These are phyloP conservation scores for Mizuhopecten yessoensis DNA, from an alignment of 1,140 invertebrate genomes.

Conservation along the genomic window DNA sequence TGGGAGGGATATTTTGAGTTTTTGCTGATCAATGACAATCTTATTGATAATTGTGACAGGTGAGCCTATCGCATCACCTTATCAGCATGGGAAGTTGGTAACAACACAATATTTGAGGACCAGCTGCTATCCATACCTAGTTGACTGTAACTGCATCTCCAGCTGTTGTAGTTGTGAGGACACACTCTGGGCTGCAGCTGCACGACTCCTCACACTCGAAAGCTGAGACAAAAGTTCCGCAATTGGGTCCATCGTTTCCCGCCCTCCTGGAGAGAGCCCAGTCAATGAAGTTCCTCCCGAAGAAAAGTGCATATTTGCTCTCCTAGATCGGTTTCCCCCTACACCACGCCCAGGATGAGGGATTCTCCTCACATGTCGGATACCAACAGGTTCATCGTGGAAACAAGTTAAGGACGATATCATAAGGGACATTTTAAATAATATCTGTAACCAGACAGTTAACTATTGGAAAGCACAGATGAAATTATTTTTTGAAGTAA, in stretches of 20 bases:
- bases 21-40: too few relatives aligned
- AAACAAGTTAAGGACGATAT: constrained; percentile 85
- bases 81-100: too few relatives aligned
- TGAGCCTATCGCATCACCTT: too few relatives aligned
- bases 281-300: constrained; percentile 89
- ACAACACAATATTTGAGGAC: too few relatives aligned
- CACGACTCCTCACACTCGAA: constrained; percentile 81
- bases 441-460: not conserved
- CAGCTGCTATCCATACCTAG: too few relatives aligned
- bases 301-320: constrained; percentile 94
- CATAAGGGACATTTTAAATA: not conserved
- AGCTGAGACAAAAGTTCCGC: constrained; percentile 84
- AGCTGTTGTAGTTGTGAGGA: constrained; percentile 82
- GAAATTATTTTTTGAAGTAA: too few relatives aligned
- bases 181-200: constrained; percentile 81
- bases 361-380: constrained; percentile 93
- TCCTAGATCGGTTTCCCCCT: constrained; percentile 88
- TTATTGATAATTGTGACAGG: too few relatives aligned
- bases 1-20: too few relatives aligned
- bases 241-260: constrained; percentile 96
- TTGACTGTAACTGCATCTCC: constrained; percentile 82
- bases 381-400: constrained; percentile 93
- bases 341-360: constrained; percentile 91
- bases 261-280: constrained; percentile 89
- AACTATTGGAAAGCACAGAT: not conserved